Conservation (phyloP, 2,797 vertebrate genomes). For the Netta rufina region DNA sequence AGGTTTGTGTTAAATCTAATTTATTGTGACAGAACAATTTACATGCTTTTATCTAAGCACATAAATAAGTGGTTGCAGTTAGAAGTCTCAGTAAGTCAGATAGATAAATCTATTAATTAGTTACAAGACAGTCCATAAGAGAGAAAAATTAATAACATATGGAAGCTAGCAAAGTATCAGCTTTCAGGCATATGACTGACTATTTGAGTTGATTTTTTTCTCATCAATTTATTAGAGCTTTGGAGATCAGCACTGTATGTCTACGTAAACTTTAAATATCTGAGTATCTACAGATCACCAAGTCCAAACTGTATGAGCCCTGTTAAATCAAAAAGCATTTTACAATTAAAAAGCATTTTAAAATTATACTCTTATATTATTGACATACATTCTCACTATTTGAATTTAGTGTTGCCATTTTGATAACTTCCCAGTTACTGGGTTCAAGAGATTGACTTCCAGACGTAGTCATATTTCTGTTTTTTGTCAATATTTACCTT, state of each 20-base stretch:
- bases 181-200: neutral
- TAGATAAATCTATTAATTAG: constrained; percentile 56
- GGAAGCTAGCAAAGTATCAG: neutral
- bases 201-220: neutral
- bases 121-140: neutral
- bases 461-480: too few relatives aligned
- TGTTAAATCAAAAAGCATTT: neutral
- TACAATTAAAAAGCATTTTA: neutral
- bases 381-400: neutral
- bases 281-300: neutral
- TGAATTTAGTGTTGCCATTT: neutral
- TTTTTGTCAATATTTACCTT: neutral
- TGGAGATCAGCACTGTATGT: neutral
- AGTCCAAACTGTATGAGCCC: neutral
- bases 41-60: neutral
- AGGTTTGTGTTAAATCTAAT: neutral
- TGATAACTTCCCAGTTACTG: neutral
- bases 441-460: neutral
- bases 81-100: constrained; percentile 10
- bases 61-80: neutral
- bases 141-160: constrained; percentile 8
- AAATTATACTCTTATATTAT: neutral
- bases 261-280: neutral
- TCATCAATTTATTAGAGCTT: neutral
- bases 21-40: constrained; percentile 9